Evolutionary conservation across 2,113 vertebrate genomes (phyloP), one percentile per base, ranked within the genome.

Genomic region (Caranx ignobilis): DNA sequence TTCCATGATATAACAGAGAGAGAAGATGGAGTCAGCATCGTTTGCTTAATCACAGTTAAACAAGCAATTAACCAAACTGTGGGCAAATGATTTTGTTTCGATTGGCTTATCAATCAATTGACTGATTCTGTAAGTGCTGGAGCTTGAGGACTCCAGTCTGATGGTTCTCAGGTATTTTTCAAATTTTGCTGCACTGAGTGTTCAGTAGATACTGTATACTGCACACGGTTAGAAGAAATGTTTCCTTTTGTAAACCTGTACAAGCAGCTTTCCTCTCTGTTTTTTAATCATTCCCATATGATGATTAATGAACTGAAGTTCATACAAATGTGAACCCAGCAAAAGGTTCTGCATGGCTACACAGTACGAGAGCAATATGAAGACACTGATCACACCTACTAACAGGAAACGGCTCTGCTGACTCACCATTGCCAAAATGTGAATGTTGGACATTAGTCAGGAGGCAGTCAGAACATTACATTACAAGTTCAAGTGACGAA

Each of bases 401-500:
- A 69, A 68, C 32, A 77, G 60, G 56, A 72, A 76, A 71, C 12
- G n/a, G 11, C 35, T 63, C 35, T n/a, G 31, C 68, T 74, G 39
- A 77, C 63, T 82, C 76, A 85, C 54, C 63, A 26, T 6, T 5
- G 60, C 18, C 39, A 39, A 47, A 45, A 3, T 70, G 47, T 10
- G 43, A 59, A 59, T 54, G 57, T 61, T 72, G 57, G 67, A 74
- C 56, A 54, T 81, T 43, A 87, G 54, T 77, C 45, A 70, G 56
- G 47, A 66, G 67, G 43, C 72, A 56, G 52, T 67, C 47, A n/a
- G 39, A 73, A 32, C 34, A 71, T 61, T 62, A 47, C 61, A 56
- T 73, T 64, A 35, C 74, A 86, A 75, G 52, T 62, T 81, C 63
- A 82, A 82, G 13, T 76, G 59, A 83, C 67, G 79, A 73, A 86